Base-by-base conservation (phyloP, 2,113 vertebrate species). In the Trinectes maculatus region DNA sequence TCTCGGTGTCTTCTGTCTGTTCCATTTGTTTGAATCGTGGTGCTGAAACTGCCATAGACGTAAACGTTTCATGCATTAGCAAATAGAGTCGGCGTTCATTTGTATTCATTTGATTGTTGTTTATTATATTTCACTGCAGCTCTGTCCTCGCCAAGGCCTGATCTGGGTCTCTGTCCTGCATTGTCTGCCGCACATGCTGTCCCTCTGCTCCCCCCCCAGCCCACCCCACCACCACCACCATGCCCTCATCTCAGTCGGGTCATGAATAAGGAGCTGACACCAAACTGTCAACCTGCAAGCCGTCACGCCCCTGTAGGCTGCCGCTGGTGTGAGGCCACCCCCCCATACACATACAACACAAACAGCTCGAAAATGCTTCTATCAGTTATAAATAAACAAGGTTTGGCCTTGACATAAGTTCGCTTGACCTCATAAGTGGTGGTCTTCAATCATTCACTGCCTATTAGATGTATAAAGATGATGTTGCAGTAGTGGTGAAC, bases 201-300 rank as follows among this genome's bases (percentile, higher is more conserved):
- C 53, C 64, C 71, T 80, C 75, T 66, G 56, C 33, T 36, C n/a
- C 44, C 21, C 33, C 24, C 26, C 40, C n/a, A n/a, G n/a, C n/a
- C 57, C 43, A 51, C 42, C 40, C 52, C 36, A 34, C 53, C 44
- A 31, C 29, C 47, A 37, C 19, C 48, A 24, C 47, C 59, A 37
- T 73, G 70, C 60, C 69, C 75, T 81, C 80, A 47, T 87, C 87
- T 91, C 83, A 83, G 39, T 33, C 71, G 55, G 88, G 65, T 87
- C 87, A 84, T 79, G 81, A 91, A 91, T 89, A 88, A 89, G 74
- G 56, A 87, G 80, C 73, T 92, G 91, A 91, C 92, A 93, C 91
- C 90, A 92, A 92, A 92, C 90, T 92, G 88, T 91, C 91, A 91
- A 82, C 83, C 86, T 81, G 84, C 81, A 85, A 82, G 70, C 81